Evolutionary conservation across 2,113 vertebrate species (phyloP).

Genomic region (Physeter macrocephalus): DNA sequence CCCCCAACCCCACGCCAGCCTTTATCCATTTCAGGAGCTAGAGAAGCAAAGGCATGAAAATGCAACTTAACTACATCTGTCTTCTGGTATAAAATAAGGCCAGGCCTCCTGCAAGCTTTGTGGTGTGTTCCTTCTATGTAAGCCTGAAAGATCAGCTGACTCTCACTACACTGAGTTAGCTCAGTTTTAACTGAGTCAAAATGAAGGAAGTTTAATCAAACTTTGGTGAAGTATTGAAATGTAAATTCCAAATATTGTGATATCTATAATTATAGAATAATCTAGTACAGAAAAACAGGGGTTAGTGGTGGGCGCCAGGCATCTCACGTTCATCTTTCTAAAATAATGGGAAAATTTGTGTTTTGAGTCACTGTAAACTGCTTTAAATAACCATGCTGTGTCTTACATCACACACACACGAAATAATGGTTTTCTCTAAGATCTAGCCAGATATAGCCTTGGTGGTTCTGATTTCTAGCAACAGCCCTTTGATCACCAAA

Average conservation of each 20-base stretch:
- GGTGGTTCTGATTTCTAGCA: constrained; percentile 68
- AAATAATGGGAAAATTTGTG: not conserved
- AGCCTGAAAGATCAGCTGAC: not conserved
- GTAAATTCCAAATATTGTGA: not conserved
- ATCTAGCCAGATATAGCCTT: constrained; percentile 60
- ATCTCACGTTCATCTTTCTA: not conserved
- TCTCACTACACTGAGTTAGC: not conserved
- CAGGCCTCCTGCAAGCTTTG: not conserved
- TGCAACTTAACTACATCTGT: not conserved
- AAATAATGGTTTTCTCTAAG: constrained; percentile 72
- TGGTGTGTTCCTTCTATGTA: not conserved
- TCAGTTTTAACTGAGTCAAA: not conserved
- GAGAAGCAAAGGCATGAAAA: not conserved
- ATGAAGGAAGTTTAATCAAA: not conserved
- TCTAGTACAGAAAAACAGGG: not conserved
- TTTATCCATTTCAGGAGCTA: not conserved
- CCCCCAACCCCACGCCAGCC: not conserved
- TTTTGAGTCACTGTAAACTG: not conserved
- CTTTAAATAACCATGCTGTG: not conserved
- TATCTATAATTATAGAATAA: not conserved
- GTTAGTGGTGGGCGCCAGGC: not conserved
- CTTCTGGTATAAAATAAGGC: not conserved
- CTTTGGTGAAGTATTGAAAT: not conserved
- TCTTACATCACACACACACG: not conserved
- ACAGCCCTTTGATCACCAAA: constrained; percentile 65